Base-by-base conservation (phyloP, 2,113 vertebrate species). In the Chloropsis hardwickii region DNA sequence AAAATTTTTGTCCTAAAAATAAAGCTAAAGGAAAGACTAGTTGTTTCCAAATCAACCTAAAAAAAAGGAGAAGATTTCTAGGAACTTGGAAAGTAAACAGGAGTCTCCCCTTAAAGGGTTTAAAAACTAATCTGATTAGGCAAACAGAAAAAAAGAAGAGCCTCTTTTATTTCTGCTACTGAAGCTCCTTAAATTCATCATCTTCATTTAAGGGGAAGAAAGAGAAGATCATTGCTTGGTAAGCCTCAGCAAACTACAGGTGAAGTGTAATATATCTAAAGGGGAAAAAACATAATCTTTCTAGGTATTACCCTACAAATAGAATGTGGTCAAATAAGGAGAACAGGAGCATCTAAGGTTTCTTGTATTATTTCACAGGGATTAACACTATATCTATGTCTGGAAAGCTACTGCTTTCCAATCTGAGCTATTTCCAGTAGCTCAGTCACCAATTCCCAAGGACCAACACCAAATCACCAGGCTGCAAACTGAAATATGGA, bases 151-250 rank as follows among this genome's bases (percentile, higher is more conserved):
- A 69, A 83, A n/a, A 79, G 23, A 25, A 78, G 7, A 72, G 24
- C 0, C 2, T 9, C 39, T 94, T 77, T 90, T 48, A 74, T 64
- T 95, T 70, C 57, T 89, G 70, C n/a, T 60, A 25, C 37, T 42
- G 37, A 92, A 89, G 53, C 37, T 79, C 28, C 72, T 94, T 79
- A 91, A 95, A 87, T 64, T 92, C 56, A 79, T 88, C 60, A 74
- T 29, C 65, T 7, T 71, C 79, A 78, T 89, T 28, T 53, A 72
- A 56, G 16, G 4, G 5, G 28, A 71, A 86, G 20, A 78, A 84
- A 88, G 84, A 87, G 65, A 80, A 81, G 40, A 56, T 44, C 79
- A 83, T 12, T 40, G 22, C 20, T 83, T 54, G 45, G 65, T 58
- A 91, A 91, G 42, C 50, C 50, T 44, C 35, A 92, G 76, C 27